These are phyloP conservation scores for Choristoneura fumiferana DNA, from an alignment of 1,140 invertebrate species.

Conservation along the genomic window DNA sequence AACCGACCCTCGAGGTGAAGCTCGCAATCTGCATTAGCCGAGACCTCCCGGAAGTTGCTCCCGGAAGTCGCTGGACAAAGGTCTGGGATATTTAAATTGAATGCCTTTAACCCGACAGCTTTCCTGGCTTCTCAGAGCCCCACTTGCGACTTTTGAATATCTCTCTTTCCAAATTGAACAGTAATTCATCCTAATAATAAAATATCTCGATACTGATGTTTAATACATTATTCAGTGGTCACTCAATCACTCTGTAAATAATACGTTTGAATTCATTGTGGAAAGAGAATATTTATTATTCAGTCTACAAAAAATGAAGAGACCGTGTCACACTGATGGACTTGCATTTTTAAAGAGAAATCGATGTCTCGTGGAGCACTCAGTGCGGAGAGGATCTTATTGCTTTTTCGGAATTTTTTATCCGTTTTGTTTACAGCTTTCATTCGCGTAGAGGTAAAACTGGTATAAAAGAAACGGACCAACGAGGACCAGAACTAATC, in stretches of 20 bases:
- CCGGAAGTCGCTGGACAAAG: slow-evolving; percentile 66
- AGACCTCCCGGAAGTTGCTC: slow-evolving; percentile 70
- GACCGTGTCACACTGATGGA: slow-evolving; percentile 26
- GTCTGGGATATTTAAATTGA: slow-evolving; percentile 70
- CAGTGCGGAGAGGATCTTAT: slow-evolving; percentile 20
- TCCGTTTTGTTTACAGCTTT: slow-evolving; percentile 18
- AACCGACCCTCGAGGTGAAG: slow-evolving; percentile 53
- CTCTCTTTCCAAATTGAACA: neutral
- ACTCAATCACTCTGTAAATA: slow-evolving; percentile 10
- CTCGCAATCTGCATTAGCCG: slow-evolving; percentile 71
- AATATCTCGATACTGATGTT: neutral
- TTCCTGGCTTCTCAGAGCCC: slow-evolving; percentile 34
- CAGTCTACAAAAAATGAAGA: slow-evolving; percentile 28
- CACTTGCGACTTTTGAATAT: neutral
- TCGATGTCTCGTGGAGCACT: slow-evolving; percentile 25
- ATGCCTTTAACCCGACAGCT: slow-evolving; percentile 61
- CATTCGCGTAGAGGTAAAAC: slow-evolving; percentile 1
- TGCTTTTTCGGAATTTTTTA: slow-evolving; percentile 25
- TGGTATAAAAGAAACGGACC: slow-evolving; percentile 26
- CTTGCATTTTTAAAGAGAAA: slow-evolving; percentile 28
- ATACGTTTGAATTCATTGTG: slow-evolving; percentile 12
- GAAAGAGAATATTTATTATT: slow-evolving; percentile 16
- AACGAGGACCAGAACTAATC: neutral
- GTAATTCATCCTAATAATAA: neutral
- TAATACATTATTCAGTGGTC: slow-evolving; percentile 1